Evolutionary conservation across 2,888 invertebrate species (phyloP).

Genomic region (Nasonia oneida): DNA sequence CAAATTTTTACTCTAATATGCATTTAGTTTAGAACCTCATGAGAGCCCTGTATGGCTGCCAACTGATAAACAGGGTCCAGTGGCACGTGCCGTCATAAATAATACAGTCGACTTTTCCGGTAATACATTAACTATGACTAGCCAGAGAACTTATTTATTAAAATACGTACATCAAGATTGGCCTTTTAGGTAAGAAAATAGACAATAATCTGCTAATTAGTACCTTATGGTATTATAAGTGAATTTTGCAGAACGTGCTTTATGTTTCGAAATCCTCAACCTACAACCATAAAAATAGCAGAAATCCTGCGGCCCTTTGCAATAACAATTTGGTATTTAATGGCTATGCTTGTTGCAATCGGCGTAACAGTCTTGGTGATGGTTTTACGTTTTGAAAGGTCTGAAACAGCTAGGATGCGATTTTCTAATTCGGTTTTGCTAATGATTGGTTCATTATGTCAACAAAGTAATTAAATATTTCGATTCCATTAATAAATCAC

Average conservation of each 20-base stretch:
- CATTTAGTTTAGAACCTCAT: slow-evolving; percentile 14
- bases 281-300: slow-evolving; percentile 63
- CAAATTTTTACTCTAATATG: neutral
- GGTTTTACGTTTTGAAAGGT: slow-evolving; percentile 58
- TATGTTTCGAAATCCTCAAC: slow-evolving; percentile 67
- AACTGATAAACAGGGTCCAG: slow-evolving; percentile 62
- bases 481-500: no score
- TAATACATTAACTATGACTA: slow-evolving; percentile 28
- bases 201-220: neutral
- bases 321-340: slow-evolving; percentile 64
- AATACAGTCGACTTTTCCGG: slow-evolving; percentile 46
- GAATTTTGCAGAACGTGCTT: slow-evolving; percentile 67
- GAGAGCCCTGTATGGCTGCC: slow-evolving; percentile 46
- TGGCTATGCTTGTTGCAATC: slow-evolving; percentile 52
- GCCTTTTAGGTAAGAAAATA: slow-evolving; percentile 43
- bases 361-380: slow-evolving; percentile 45
- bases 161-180: slow-evolving; percentile 53
- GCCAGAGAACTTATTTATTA: slow-evolving; percentile 2
- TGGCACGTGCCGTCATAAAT: slow-evolving; percentile 40
- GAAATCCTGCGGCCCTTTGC: slow-evolving; percentile 67
- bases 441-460: slow-evolving; percentile 67
- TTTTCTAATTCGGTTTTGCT: slow-evolving; percentile 62
- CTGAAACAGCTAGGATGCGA: slow-evolving; percentile 35
- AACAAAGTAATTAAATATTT: slow-evolving; percentile 66
- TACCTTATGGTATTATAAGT: neutral